Evolutionary conservation across 2,888 invertebrate genomes (phyloP), one percentile per base, ranked within the genome.

Genomic region (Caenorhabditis wallacei): DNA sequence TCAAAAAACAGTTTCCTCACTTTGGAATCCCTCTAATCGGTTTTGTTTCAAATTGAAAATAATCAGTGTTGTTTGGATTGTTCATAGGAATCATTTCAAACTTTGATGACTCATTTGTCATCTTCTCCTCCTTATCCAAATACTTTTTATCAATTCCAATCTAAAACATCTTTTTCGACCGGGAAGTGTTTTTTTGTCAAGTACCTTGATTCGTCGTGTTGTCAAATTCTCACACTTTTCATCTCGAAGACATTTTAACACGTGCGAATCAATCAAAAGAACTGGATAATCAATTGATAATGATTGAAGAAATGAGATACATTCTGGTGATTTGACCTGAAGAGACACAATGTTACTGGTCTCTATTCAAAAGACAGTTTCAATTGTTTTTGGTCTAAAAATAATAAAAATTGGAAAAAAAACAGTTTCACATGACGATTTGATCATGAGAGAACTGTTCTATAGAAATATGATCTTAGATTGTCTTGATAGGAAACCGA

Each of bases 241-340:
- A 18, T 37, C 20, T 26, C 70, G 46, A 24, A 74, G 37, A 26
- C 22, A 54, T 10, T 53, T 11, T 11, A 81, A 40, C 20, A 75
- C 61, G 46, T 59, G 53, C 5, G 13, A 53, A 37, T 81, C 81
- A 24, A 81, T 69, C 16, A 81, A 54, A 54, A 81, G 69, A 10
- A 57, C 75, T 20, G 74, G 69, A 26, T 57, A 69, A 1, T 64
- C 37, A n/a, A 35, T n/a, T 30, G 48, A 61, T 1, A 71, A 22
- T 3, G 63, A 51, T 37, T 75, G 48, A 20, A 81, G 69, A 13
- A 63, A 64, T 18, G 54, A 51, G 20, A 81, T 20, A 20, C 69
- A 56, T 24, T 37, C 18, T 24, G 61, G 26, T 16, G 75, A 74
- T 20, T 53, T 37, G 22, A 61, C 35, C 80, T 80, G 68, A 22